phyloP scores from a whole-genome alignment of 2,797 vertebrate genomes.

The Zonotrichia albicollis region DNA sequence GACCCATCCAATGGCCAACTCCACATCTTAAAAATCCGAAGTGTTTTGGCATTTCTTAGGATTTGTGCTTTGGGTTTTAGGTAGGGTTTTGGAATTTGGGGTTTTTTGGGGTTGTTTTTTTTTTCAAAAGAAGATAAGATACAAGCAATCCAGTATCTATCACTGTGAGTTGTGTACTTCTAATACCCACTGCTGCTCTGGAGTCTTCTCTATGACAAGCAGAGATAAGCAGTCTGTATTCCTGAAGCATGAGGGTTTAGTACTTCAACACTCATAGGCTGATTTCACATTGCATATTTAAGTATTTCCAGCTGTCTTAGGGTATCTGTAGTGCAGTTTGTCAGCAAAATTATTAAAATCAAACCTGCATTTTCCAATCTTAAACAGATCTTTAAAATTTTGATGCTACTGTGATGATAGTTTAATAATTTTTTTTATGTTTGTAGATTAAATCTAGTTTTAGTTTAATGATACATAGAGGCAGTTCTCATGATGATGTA shows the following conservation, averaged over 20 bases:
- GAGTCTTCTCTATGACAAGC: not conserved
- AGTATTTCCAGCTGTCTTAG: not conserved
- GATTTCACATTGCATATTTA: not conserved
- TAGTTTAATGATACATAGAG: not conserved
- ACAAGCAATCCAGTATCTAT: not conserved
- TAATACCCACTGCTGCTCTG: not conserved
- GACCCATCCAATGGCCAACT: not conserved
- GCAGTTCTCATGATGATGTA: not conserved
- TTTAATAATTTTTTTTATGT: not conserved
- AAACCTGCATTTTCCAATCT: not conserved
- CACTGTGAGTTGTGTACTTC: not conserved
- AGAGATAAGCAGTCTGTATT: not conserved
- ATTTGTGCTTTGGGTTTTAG: rapidly evolving
- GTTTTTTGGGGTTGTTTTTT: not conserved
- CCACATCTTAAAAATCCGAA: not conserved
- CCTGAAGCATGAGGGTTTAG: not conserved
- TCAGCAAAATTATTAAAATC: not conserved
- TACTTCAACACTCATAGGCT: rapidly evolving
- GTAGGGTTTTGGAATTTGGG: rapidly evolving
- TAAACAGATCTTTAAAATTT: not conserved
- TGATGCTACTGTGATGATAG: not conserved
- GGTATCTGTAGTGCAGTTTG: not conserved
- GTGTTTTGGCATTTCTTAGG: not conserved
- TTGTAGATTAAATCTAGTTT: not conserved
- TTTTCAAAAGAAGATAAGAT: not conserved